phyloP scores from a whole-genome alignment of 35 echinoderm and acorn worm genomes.

The Anneissia japonica region DNA sequence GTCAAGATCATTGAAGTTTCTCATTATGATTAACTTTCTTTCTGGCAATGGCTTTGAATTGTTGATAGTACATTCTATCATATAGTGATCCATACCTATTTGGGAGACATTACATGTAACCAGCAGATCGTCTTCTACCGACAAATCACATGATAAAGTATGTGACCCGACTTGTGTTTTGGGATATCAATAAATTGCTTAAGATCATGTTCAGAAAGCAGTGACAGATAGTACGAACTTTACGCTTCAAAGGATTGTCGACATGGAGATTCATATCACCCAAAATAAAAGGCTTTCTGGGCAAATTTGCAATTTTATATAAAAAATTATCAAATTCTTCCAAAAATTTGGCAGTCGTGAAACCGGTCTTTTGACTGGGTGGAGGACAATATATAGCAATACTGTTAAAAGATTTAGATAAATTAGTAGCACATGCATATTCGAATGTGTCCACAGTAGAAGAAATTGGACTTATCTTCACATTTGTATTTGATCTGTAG shows the following conservation, averaged over 20 bases:
- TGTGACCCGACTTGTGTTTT: neutral
- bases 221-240: neutral
- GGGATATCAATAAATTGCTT: neutral
- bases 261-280: constrained; percentile 21
- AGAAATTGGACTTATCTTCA: neutral
- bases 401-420: neutral
- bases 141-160: neutral
- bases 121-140: neutral
- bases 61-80: neutral
- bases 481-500: neutral
- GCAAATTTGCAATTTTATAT: too few relatives aligned
- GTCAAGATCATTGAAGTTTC: constrained; percentile 1
- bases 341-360: neutral
- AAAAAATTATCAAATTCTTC: neutral
- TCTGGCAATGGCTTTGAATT: neutral
- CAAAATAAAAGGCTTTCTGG: neutral
- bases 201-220: constrained; percentile 8
- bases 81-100: neutral
- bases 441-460: neutral
- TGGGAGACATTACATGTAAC: neutral
- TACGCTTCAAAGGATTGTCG: neutral
- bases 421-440: neutral
- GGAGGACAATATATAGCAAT: constrained; percentile 11
- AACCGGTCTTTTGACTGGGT: neutral
- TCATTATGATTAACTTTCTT: neutral